Evolutionary conservation across 2,797 vertebrate genomes (phyloP).

Genomic region (Bradypus variegatus): DNA sequence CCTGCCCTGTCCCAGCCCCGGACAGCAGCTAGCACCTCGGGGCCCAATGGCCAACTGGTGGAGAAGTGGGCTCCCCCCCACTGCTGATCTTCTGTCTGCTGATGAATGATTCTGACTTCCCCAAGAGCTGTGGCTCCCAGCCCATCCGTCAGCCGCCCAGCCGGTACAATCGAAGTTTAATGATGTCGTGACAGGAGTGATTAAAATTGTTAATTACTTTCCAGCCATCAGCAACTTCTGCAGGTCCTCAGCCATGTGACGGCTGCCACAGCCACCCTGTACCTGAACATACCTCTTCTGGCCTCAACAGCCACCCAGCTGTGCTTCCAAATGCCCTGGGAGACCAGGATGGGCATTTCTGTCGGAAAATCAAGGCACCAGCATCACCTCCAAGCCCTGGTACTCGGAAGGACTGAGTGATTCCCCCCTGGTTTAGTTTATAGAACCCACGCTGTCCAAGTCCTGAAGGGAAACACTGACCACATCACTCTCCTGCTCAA

Average conservation of each 20-base stretch:
- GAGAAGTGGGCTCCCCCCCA: neutral
- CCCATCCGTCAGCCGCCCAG: conserved; percentile 31
- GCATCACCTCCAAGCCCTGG: neutral
- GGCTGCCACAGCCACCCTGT: neutral
- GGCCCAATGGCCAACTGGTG: neutral
- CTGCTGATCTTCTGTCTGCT: neutral
- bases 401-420: neutral
- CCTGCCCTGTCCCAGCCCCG: neutral
- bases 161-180: conserved; percentile 51
- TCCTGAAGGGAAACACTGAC: neutral
- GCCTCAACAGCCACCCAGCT: neutral
- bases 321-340: neutral
- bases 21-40: neutral
- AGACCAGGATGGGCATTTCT: neutral
- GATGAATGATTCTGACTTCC: conserved; percentile 17
- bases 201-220: conserved; percentile 69
- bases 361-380: neutral
- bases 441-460: neutral
- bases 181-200: conserved; percentile 62
- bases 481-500: neutral
- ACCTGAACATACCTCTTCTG: neutral
- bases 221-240: conserved; percentile 42
- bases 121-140: neutral
- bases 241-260: neutral
- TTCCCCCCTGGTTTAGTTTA: neutral